Evolutionary conservation across 2,113 vertebrate genomes (phyloP).

Genomic region (Odobenus rosmarus): DNA sequence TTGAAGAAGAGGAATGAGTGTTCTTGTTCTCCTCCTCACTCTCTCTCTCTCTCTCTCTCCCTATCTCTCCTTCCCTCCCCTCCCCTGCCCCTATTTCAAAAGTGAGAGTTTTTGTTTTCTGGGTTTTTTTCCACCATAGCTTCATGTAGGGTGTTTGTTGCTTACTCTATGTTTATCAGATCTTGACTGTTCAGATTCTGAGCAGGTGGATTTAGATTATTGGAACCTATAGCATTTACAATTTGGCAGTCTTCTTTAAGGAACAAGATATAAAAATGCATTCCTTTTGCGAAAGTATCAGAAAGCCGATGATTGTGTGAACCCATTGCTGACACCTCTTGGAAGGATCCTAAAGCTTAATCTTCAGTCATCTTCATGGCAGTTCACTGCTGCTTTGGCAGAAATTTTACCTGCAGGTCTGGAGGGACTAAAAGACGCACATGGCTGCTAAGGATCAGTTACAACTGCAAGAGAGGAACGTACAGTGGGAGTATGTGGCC

Average conservation of each 20-base stretch:
- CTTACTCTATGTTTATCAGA: background rate
- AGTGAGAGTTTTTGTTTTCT: background rate
- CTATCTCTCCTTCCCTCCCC: too few species aligned
- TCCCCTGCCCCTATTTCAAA: background rate
- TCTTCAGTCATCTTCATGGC: background rate
- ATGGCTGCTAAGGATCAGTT: background rate
- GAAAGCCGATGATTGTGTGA: background rate
- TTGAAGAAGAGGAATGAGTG: background rate
- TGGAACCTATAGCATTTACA: background rate
- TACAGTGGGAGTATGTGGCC: rapidly evolving
- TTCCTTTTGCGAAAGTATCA: background rate
- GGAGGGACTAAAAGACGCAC: rapidly evolving
- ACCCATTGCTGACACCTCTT: background rate
- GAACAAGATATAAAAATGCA: background rate
- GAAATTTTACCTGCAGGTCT: background rate
- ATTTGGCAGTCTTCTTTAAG: background rate
- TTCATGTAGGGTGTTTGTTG: background rate
- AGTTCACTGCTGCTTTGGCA: background rate
- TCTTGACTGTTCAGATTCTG: background rate
- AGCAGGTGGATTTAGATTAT: background rate
- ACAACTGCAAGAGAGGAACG: background rate
- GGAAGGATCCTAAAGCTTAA: background rate
- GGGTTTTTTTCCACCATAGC: background rate
- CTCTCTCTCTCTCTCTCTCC: background rate
- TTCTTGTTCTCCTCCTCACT: background rate